Conservation (phyloP, 2,113 vertebrate species). For the Perccottus glenii region DNA sequence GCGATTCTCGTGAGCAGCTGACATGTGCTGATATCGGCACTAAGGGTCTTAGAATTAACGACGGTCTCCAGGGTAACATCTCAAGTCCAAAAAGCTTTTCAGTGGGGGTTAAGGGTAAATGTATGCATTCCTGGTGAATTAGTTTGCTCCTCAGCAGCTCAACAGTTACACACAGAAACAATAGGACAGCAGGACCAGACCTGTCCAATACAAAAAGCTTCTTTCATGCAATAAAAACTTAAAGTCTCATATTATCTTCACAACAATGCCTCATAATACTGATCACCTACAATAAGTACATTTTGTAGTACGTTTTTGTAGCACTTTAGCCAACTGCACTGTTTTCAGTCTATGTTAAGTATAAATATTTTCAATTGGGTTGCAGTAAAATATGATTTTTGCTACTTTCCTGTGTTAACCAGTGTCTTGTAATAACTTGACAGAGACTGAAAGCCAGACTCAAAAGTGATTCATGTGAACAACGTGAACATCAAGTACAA, state of each 20-base stretch:
- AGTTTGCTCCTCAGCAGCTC: constrained; percentile 7
- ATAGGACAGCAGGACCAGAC: constrained; percentile 47
- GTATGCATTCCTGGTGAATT: constrained; percentile 43
- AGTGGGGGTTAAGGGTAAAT: constrained; percentile 31
- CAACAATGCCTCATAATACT: neutral
- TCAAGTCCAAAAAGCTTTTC: constrained; percentile 31
- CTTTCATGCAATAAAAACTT: constrained; percentile 8
- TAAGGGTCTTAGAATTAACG: constrained; percentile 17
- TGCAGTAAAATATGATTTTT: no score
- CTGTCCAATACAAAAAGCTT: constrained; percentile 33
- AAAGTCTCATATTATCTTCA: neutral
- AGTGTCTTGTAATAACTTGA: no score
- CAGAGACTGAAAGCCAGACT: no score
- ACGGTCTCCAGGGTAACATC: constrained; percentile 24
- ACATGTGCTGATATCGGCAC: neutral
- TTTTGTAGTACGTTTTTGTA: no score
- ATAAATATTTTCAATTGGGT: no score
- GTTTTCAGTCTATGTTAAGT: no score
- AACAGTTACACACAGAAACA: constrained; percentile 23
- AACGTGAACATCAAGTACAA: constrained; percentile 1
- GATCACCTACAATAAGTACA: no score
- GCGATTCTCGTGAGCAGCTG: neutral
- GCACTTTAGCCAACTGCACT: no score
- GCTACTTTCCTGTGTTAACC: no score
- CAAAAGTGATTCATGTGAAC: neutral